Base-by-base conservation (phyloP, 2,888 invertebrate genomes). In the Ophraella communa region DNA sequence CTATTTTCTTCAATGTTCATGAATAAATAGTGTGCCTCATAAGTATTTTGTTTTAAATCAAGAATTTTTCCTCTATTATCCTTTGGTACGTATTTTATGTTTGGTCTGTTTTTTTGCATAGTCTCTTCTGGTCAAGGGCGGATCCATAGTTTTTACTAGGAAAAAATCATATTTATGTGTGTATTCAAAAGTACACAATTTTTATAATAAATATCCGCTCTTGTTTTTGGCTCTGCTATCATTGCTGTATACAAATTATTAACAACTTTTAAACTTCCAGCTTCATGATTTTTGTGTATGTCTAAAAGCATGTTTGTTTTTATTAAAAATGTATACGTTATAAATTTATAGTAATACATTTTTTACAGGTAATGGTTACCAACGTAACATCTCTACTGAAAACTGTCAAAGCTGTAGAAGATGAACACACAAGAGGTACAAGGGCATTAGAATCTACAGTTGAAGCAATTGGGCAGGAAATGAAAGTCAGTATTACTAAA, bases 341-440 rank as follows among this genome's bases (percentile, higher is more conserved):
- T 11, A n/a, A n/a, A 35, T 64, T 42, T 49, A 52, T 18, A 45
- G 53, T 21, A 20, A 42, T 39, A 23, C 47, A 14, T 64, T 70
- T 64, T 51, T 76, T 75, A 4, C 76, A 96, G 96, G 94, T 96
- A 58, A 97, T 97, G 98, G 98, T 99, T 73, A 95, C 97, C 8
- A 99, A 99, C 82, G 98, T 99, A 68, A 98, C 98, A 45, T 97
- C 97, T 5, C 85, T 99, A 74, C 85, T 99, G 83, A 98, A 98
- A 86, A 99, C 99, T 0, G 98, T 99, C 8, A 98, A 98, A 84
- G 96, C 97, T 1, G 98, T 99, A 1, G 99, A 99, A 82, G 98
- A 99, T 80, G 97, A 98, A 80, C 96, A 98, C 77, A 96, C 96
- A 0, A 85, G 98, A 51, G 99, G 99, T 20, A 97, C 97, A 0